Evolutionary conservation across 1,140 invertebrate species (phyloP), one percentile per base, ranked within the genome.

Genomic region (Leptinotarsa lineolata): DNA sequence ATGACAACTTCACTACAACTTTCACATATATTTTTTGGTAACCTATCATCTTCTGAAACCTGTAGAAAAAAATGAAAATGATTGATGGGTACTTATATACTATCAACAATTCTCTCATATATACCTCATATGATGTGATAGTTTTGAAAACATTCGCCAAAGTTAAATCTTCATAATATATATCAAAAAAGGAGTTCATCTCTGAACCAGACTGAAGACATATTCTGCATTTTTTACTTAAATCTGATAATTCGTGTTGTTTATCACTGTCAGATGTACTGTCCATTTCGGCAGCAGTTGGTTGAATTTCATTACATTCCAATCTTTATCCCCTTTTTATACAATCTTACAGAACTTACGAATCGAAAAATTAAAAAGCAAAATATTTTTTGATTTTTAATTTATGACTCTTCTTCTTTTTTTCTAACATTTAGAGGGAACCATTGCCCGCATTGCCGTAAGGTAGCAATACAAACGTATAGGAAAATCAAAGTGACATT

Each of bases 11-110:
- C 60, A 15, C 68, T 74, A 67, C 80, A 81, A 63, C 68, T 76
- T 60, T 74, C 68, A 65, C 80, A 81, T 3, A 81, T 68, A 60
- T 76, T 77, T 18, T 76, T 76, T 1, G 80, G 77, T 58, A 80
- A 76, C 39, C 72, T 69, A 69, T 80, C 77, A 71, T 76, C 72
- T 72, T 76, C 68, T 30, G 74, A 20, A 18, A 78, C 70, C 79
- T 79, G 70, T n/a, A 77, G 68, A 44, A 59, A 18, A 72, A 18
- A 58, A 48, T 46, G 8, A 22, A 24, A 24, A 11, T 16, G 15
- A 16, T 8, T 44, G 22, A 2, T 2, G 4, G 8, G 24, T 24
- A 8, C 12, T 46, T 67, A 44, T 20, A 18, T 8, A 18, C 30
- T 67, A 16, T 21, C 20, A 46, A 45, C 30, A 39, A 3, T 11